Evolutionary conservation across 2,888 invertebrate genomes (phyloP).

Genomic region (Nomada fabriciana): DNA sequence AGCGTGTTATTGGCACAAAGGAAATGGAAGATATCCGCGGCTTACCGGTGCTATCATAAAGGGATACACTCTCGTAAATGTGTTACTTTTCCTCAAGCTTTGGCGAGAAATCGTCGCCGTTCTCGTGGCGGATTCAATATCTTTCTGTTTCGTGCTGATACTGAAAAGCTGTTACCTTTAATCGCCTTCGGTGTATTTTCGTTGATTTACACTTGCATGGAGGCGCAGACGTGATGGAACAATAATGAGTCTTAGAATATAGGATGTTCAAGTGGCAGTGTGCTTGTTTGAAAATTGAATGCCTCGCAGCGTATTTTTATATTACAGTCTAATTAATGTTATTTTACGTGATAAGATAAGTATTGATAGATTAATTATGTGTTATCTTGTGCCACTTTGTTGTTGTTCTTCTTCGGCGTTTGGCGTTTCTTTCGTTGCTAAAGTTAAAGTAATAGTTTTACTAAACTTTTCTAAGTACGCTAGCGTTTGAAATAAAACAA

Average conservation of each 20-base stretch:
- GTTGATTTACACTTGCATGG: neutral
- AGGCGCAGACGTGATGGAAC: neutral
- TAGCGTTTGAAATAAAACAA: too few species aligned
- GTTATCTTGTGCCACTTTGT: too few species aligned
- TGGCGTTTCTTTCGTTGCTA: too few species aligned
- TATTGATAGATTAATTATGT: too few species aligned
- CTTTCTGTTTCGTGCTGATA: slow-evolving; percentile 20
- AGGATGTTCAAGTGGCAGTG: neutral
- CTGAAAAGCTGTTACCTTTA: slow-evolving; percentile 25
- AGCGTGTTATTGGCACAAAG: slow-evolving; percentile 45
- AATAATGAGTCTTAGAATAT: slow-evolving; percentile 3
- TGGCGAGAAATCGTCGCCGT: neutral
- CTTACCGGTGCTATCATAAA: slow-evolving; percentile 48
- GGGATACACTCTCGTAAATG: slow-evolving; percentile 46
- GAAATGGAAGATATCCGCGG: slow-evolving; percentile 39
- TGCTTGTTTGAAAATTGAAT: too few species aligned
- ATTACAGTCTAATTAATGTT: too few species aligned
- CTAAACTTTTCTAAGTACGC: too few species aligned
- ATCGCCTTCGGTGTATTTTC: slow-evolving; percentile 19
- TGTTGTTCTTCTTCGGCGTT: too few species aligned
- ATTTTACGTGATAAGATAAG: too few species aligned
- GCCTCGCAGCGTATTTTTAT: too few species aligned
- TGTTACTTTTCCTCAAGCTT: slow-evolving; percentile 32
- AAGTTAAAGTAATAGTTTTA: too few species aligned
- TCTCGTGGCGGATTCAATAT: slow-evolving; percentile 44